These are phyloP conservation scores for Astur gentilis DNA, from an alignment of 2,113 vertebrate genomes.

Conservation along the genomic window DNA sequence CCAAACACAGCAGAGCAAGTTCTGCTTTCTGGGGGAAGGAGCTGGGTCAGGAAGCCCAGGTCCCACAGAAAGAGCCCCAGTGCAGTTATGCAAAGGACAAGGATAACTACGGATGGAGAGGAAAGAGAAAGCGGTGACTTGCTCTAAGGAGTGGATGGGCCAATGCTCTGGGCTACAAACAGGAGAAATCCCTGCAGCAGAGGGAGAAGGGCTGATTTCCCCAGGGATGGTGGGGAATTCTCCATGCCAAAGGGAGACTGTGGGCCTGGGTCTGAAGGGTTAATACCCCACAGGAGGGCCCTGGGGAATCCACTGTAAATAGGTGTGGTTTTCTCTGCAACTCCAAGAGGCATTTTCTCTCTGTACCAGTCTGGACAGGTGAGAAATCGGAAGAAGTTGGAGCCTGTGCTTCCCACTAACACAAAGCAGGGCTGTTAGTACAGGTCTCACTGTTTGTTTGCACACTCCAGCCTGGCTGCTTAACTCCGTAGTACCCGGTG, in stretches of 20 bases:
- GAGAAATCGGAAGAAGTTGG: slow-evolving; percentile 64
- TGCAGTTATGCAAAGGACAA: not conserved
- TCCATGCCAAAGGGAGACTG: not conserved
- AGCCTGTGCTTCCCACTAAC: slow-evolving; percentile 56
- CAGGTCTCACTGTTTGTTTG: slow-evolving; percentile 41
- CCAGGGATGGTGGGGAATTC: not conserved
- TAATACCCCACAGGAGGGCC: slow-evolving; percentile 29
- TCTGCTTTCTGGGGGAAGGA: not conserved
- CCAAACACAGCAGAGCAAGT: not conserved
- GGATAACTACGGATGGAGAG: not conserved
- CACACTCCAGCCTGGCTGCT: slow-evolving; percentile 29
- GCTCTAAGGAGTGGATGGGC: not conserved
- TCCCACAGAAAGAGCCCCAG: not conserved
- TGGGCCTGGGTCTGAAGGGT: not conserved
- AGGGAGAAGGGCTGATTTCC: not conserved
- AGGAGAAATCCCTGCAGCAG: not conserved
- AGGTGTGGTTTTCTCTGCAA: slow-evolving; percentile 63
- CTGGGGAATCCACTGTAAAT: slow-evolving; percentile 44
- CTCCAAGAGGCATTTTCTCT: slow-evolving; percentile 55
- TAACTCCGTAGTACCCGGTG: slow-evolving; percentile 26
- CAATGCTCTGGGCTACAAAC: not conserved
- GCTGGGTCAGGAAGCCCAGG: not conserved
- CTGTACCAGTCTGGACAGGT: slow-evolving; percentile 69
- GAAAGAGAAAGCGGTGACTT: not conserved
- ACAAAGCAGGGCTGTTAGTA: slow-evolving; percentile 58